Percentiles rank a stretch among this genome's conserved stretches.
phyloP scores from a whole-genome alignment of 2,797 vertebrate genomes.

The Mareca penelope region DNA sequence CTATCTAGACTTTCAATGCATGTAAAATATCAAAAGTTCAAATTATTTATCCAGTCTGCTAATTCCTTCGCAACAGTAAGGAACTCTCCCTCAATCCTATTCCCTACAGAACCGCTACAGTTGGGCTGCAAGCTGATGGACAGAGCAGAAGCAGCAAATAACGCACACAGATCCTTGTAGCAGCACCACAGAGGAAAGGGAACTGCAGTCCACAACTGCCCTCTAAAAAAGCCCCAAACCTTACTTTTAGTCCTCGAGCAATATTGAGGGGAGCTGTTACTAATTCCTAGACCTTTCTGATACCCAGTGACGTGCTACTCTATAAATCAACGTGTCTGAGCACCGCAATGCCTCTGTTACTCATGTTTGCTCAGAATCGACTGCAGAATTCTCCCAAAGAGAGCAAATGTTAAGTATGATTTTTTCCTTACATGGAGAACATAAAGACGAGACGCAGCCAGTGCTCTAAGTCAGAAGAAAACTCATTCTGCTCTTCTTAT shows the following conservation, averaged over 20 bases:
- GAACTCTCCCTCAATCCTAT: background rate
- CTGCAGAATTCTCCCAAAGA: background rate
- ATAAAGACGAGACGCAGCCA: background rate
- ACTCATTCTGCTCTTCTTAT: background rate
- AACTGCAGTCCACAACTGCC: background rate
- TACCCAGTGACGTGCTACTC: background rate
- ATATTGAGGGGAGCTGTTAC: background rate
- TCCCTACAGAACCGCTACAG: background rate
- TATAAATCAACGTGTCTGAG: background rate
- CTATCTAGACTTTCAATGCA: background rate
- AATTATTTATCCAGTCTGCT: background rate
- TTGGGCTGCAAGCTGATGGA: accelerated
- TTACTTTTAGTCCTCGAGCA: background rate
- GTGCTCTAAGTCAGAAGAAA: background rate
- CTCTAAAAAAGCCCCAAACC: background rate
- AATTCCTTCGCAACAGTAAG: background rate
- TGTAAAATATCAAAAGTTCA: background rate
- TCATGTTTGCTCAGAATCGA: background rate
- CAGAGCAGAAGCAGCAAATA: background rate
- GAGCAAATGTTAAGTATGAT: background rate
- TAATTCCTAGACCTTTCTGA: background rate
- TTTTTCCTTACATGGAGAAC: background rate
- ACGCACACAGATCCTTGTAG: background rate
- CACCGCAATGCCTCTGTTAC: background rate
- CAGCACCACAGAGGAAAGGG: background rate